Evolutionary conservation across 53 echinoderm and acorn worm genomes (phyloP).

Genomic region (Echinarachnius parma): DNA sequence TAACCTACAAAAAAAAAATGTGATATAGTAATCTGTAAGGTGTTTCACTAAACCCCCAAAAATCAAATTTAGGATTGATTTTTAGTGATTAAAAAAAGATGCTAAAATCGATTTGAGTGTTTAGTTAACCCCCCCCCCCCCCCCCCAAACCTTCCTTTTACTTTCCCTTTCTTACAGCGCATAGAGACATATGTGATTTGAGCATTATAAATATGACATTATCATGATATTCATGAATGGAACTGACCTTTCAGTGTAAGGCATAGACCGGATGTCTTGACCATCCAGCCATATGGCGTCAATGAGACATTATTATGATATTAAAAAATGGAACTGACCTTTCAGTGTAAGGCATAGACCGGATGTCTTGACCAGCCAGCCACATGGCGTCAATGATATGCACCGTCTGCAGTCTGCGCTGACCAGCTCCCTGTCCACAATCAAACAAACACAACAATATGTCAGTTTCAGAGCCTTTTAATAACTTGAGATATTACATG

Average conservation of each 20-base stretch:
- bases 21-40: not conserved
- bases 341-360: constrained; percentile 72
- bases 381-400: constrained; percentile 95
- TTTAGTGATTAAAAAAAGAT: too few relatives aligned
- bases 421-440: constrained; percentile 72
- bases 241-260: constrained; percentile 80
- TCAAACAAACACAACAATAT: not conserved
- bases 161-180: too few relatives aligned
- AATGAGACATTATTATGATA: too few relatives aligned
- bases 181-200: too few relatives aligned
- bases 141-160: too few relatives aligned
- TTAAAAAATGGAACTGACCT: constrained; percentile 54
- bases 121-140: too few relatives aligned
- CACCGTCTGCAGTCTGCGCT: constrained; percentile 71
- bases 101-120: too few relatives aligned
- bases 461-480: too few relatives aligned
- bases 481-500: too few relatives aligned
- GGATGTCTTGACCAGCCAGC: constrained; percentile 82
- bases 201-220: too few relatives aligned
- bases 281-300: constrained; percentile 93
- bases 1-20: not conserved
- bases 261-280: constrained; percentile 69
- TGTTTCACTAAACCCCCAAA: not conserved
- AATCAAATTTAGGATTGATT: too few relatives aligned
- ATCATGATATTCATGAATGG: too few relatives aligned